Evolutionary conservation across 2,888 invertebrate species (phyloP), one percentile per base, ranked within the genome.

Genomic region (Sthenelais limicola): DNA sequence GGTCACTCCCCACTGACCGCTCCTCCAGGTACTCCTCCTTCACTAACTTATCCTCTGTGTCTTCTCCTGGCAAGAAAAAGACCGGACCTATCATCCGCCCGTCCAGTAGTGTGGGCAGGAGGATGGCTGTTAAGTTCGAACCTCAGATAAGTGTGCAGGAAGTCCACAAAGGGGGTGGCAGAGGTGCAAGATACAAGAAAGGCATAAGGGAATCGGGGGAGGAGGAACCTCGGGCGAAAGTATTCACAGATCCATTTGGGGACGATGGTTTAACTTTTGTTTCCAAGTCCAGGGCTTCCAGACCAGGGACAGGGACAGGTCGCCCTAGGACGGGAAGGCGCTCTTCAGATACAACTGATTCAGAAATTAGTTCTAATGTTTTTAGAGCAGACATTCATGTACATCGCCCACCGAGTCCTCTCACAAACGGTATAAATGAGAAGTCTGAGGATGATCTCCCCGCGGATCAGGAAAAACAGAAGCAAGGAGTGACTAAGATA

Each of bases 171-270:
- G 30, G 28, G 12, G 52, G 52, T 3, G 1, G 3, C 30, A 56
- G n/a, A n/a, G 21, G 18, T 18, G 30, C 56, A 18, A 1, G 32
- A 2, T 56, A 30, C 56, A 30, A 33, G 7, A 30, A 32, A n/a
- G 32, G 33, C 32, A 30, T 56, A 15, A 56, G 24, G 32, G n/a
- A 49, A 5, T 18, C 1, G 32, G 2, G 32, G 15, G 18, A 52
- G 21, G 33, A 56, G 12, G 15, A 56, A 32, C 32, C 12, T 1
- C 56, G 24, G 52, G n/a, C 24, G 30, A 56, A 32, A 21, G 12
- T 56, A 2, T 56, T 28, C 56, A 18, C 26, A n/a, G 56, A 56
- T 32, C 56, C 56, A 5, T 56, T 56, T 21, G n/a, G n/a, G n/a
- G 56, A 56, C 24, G 26, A 24, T 33, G 24, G 24, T 24, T n/a